Evolutionary conservation across 2,113 vertebrate species (phyloP).

Genomic region (Syrmaticus mikado): DNA sequence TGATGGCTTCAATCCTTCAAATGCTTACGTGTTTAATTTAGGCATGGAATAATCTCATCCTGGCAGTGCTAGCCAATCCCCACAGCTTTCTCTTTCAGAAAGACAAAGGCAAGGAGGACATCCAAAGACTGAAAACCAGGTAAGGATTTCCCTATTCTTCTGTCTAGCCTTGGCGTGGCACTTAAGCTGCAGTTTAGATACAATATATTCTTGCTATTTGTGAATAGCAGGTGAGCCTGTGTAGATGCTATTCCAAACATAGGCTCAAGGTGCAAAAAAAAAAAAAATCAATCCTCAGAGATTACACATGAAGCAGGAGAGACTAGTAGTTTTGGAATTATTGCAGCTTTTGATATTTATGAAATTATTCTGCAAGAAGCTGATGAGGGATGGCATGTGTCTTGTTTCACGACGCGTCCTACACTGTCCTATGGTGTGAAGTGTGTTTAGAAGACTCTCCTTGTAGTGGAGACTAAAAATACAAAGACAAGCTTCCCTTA

Average conservation of each 20-base stretch:
- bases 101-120: constrained; percentile 1
- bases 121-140: background rate
- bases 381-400: fast-evolving
- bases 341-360: background rate
- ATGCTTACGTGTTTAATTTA: constrained; percentile 27
- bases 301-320: background rate
- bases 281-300: background rate
- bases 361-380: background rate
- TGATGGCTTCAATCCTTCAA: constrained; percentile 68
- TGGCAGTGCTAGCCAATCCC: background rate
- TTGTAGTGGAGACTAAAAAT: background rate
- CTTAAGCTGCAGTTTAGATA: background rate
- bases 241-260: background rate
- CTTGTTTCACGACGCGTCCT: background rate
- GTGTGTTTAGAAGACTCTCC: background rate
- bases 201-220: background rate
- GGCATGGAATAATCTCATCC: constrained; percentile 35
- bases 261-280: background rate
- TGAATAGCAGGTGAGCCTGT: background rate
- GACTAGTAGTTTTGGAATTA: background rate
- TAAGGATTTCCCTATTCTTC: background rate
- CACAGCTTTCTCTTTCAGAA: background rate
- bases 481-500: background rate
- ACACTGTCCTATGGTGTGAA: fast-evolving
- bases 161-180: background rate